These are phyloP conservation scores for Diploptera punctata DNA, from an alignment of 2,888 invertebrate genomes.

Conservation along the genomic window DNA sequence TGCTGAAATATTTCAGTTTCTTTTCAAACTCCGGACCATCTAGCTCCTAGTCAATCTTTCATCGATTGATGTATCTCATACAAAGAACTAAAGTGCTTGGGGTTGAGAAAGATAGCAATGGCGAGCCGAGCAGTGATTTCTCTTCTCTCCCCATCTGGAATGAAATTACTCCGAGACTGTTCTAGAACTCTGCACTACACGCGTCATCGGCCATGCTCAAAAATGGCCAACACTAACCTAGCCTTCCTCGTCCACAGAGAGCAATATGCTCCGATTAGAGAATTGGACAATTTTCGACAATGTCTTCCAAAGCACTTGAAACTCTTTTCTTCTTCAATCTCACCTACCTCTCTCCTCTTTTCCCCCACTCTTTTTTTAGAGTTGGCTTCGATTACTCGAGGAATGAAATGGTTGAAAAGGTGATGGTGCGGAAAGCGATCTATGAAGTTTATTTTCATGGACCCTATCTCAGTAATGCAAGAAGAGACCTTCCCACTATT, in stretches of 20 bases:
- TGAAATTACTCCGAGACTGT: too few relatives aligned
- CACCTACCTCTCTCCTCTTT: neutral
- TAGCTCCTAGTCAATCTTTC: too few relatives aligned
- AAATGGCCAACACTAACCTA: neutral
- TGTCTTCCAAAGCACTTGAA: neutral
- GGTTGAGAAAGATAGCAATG: too few relatives aligned
- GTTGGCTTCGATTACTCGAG: neutral
- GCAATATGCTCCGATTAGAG: neutral
- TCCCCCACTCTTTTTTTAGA: too few relatives aligned
- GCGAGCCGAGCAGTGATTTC: too few relatives aligned
- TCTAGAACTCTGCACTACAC: too few relatives aligned
- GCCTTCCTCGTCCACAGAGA: neutral
- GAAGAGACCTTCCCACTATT: neutral
- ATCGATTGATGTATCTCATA: too few relatives aligned
- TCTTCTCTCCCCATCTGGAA: too few relatives aligned
- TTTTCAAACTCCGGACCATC: too few relatives aligned
- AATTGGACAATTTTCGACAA: neutral
- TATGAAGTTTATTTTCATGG: constrained; percentile 6
- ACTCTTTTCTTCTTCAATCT: neutral
- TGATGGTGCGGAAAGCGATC: constrained; percentile 19
- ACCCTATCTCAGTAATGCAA: neutral
- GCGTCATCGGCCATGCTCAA: neutral
- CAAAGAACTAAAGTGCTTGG: too few relatives aligned
- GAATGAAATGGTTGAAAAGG: neutral
- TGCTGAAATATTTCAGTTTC: too few relatives aligned